A percentile compares a stretch with the other conserved stretches of the same genome.
These are phyloP conservation scores for Andrena haemorrhoa DNA, from an alignment of 2,888 invertebrate species.

Conservation along the genomic window DNA sequence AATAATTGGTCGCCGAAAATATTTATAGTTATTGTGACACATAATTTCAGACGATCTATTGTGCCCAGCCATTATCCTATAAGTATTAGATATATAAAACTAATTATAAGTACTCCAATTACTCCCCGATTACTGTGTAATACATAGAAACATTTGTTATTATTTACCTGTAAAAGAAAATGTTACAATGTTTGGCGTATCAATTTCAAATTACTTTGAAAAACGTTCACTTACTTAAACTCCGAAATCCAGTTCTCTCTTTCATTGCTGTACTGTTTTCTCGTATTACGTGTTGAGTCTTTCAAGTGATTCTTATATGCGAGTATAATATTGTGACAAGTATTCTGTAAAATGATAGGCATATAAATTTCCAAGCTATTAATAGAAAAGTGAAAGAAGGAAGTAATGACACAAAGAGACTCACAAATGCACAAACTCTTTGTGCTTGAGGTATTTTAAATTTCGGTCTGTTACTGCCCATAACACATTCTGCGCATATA, in stretches of 20 bases:
- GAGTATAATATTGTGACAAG: slow-evolving; percentile 6
- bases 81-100: slow-evolving; percentile 23
- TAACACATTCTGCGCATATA: slow-evolving; percentile 13
- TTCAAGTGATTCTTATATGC: neutral
- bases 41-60: slow-evolving; percentile 18
- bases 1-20: slow-evolving; percentile 60
- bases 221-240: slow-evolving; percentile 45
- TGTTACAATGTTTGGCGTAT: neutral
- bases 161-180: slow-evolving; percentile 13
- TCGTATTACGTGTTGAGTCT: neutral
- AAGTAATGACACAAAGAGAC: slow-evolving; percentile 17
- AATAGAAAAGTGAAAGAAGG: neutral
- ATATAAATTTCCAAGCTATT: neutral
- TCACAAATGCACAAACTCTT: slow-evolving; percentile 40
- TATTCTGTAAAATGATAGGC: slow-evolving; percentile 27
- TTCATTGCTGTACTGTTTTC: neutral
- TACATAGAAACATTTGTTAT: neutral
- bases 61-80: slow-evolving; percentile 51
- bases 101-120: slow-evolving; percentile 3
- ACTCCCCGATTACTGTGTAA: neutral
- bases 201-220: slow-evolving; percentile 7
- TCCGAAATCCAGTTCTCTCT: slow-evolving; percentile 41
- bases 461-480: slow-evolving; percentile 16
- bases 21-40: slow-evolving; percentile 42
- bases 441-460: slow-evolving; percentile 25